Evolutionary conservation across 2,888 invertebrate genomes (phyloP).

Genomic region (Mallateleia sp.): DNA sequence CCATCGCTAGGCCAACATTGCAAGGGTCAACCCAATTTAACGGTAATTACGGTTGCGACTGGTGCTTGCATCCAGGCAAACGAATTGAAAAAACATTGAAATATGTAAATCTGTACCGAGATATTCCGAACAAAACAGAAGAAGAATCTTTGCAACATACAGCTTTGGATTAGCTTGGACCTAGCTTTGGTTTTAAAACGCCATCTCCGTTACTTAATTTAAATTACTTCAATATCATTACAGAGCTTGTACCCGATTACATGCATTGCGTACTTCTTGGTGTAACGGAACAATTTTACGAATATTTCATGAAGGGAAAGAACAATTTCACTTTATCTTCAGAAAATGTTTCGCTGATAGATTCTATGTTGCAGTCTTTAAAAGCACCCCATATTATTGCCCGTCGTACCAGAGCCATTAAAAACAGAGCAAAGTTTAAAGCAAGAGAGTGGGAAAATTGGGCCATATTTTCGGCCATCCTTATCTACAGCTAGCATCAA

Average conservation of each 20-base stretch:
- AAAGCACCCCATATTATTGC: no score
- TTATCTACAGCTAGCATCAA: not conserved
- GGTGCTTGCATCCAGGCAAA: no score
- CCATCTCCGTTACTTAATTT: slow-evolving; percentile 49
- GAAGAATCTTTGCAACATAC: slow-evolving; percentile 37
- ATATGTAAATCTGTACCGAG: slow-evolving; percentile 47
- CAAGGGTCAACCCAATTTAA: slow-evolving; percentile 61
- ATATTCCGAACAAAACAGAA: slow-evolving; percentile 20
- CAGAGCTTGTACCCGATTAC: no score
- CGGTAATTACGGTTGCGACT: no score
- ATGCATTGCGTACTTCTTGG: slow-evolving; percentile 45
- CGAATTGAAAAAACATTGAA: slow-evolving; percentile 35
- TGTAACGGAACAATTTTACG: slow-evolving; percentile 38
- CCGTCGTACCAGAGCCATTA: no score
- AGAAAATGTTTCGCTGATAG: not conserved
- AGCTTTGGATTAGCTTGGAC: not conserved
- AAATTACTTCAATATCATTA: slow-evolving; percentile 50
- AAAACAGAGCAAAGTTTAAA: no score
- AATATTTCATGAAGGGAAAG: slow-evolving; percentile 22
- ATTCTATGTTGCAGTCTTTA: not conserved
- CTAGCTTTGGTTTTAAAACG: slow-evolving; percentile 48
- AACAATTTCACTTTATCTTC: not conserved
- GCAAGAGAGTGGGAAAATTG: no score
- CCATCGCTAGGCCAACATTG: slow-evolving; percentile 48
- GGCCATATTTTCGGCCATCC: slow-evolving; percentile 17